Base-by-base conservation (phyloP, 2,113 vertebrate species). In the Pituophis catenifer region DNA sequence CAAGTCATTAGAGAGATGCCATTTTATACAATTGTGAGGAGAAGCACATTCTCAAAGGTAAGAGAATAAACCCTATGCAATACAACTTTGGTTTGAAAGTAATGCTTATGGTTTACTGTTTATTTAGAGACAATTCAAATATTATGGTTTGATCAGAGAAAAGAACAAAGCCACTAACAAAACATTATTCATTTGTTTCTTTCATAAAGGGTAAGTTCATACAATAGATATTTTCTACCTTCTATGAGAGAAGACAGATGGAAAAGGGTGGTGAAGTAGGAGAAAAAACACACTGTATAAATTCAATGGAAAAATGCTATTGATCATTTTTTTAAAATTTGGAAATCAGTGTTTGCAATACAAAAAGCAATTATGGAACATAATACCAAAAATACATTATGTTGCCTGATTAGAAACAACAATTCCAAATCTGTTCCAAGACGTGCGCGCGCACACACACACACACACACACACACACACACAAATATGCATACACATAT, bases 131-230 rank as follows among this genome's bases (percentile, higher is more conserved):
- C 93, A 87, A 96, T 95, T 96, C 93, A 95, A 96, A 97, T 97
- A 97, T 97, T 97, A 98, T 93, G 95, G 95, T 94, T 93, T 52
- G 90, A 92, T 94, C 93, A 95, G 95, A 96, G 95, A 26, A 5
- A 90, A 95, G 94, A 91, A 96, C 17, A 15, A 8, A 0, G 44
- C 33, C 38, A 2, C 38, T 92, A 89, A 90, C 93, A 96, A 95
- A 97, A 92, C 91, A 96, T 96, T 96, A 95, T 95, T 95, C 95
- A 96, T 95, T 94, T 97, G 91, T 97, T 97, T 97, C 97, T 96
- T 94, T 97, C 94, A 95, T 94, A 96, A 97, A 97, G 58, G 53
- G 95, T 48, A 91, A 90, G n/a, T 70, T 53, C 81, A 89, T 89
- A 70, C 90, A 95, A 81, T 52, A 97, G 86, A 92, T 75, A 93